Evolutionary conservation across 2,797 vertebrate genomes (phyloP).

Genomic region (Choloepus didactylus): DNA sequence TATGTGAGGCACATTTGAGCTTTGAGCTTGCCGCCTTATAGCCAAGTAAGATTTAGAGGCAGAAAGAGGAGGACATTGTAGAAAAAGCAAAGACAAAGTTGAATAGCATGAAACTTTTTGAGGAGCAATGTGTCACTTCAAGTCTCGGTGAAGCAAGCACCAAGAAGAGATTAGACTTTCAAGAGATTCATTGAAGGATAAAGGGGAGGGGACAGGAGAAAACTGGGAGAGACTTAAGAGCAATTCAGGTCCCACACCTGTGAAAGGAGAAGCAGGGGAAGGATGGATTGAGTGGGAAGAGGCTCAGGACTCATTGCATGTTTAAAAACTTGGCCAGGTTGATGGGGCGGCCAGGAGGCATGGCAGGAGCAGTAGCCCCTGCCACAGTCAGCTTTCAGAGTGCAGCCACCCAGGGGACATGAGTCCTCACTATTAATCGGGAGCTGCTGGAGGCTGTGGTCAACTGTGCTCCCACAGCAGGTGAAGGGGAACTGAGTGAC

Average conservation of each 20-base stretch:
- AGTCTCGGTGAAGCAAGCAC: neutral
- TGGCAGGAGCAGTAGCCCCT: accelerated
- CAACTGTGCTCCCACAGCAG: neutral
- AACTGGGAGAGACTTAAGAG: too few species aligned
- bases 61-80: neutral
- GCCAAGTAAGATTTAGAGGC: neutral
- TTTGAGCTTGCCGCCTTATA: neutral
- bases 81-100: neutral
- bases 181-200: neutral
- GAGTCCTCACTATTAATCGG: neutral
- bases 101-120: neutral
- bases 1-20: neutral
- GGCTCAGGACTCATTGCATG: neutral
- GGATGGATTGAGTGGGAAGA: neutral
- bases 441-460: accelerated
- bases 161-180: neutral
- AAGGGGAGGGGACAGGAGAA: neutral
- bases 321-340: neutral
- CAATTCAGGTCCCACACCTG: neutral
- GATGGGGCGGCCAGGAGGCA: neutral
- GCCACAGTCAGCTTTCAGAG: neutral
- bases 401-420: neutral
- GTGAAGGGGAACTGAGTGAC: neutral
- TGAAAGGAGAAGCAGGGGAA: neutral
- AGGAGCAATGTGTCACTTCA: neutral